These are phyloP conservation scores for Helicoverpa armigera DNA, from an alignment of 1,140 invertebrate genomes.

Conservation along the genomic window DNA sequence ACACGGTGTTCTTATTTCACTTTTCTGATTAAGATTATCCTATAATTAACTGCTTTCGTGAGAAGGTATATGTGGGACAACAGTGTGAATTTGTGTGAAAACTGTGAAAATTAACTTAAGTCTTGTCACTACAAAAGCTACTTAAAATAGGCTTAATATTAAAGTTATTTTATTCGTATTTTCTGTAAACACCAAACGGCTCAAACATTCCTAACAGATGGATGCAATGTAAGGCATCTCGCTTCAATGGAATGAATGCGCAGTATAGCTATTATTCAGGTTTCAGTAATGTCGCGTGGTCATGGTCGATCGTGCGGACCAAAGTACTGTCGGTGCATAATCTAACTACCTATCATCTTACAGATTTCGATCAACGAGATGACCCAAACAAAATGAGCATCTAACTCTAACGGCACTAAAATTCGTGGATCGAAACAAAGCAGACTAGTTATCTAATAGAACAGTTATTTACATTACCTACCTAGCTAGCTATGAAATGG, in stretches of 20 bases:
- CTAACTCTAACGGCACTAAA: conserved; percentile 57
- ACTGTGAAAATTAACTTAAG: background rate
- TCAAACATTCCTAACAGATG: conserved; percentile 1
- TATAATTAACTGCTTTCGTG: too few relatives aligned
- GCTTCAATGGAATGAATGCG: conserved; percentile 30
- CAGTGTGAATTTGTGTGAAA: background rate
- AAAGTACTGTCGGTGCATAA: conserved; percentile 38
- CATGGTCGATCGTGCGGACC: conserved; percentile 40
- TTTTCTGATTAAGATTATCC: too few relatives aligned
- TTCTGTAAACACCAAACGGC: background rate
- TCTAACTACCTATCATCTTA: conserved; percentile 40
- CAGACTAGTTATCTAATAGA: conserved; percentile 58
- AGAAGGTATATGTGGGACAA: background rate
- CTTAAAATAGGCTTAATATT: conserved; percentile 12
- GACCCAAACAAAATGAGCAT: conserved; percentile 39
- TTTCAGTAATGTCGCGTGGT: conserved; percentile 5
- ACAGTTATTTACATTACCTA: conserved; percentile 66
- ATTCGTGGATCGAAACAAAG: conserved; percentile 59
- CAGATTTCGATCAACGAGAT: conserved; percentile 38
- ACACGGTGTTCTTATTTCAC: too few relatives aligned
- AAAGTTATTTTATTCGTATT: conserved; percentile 13
- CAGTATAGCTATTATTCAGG: conserved; percentile 22
- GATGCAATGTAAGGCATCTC: conserved; percentile 16
- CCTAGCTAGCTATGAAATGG: conserved; percentile 52
- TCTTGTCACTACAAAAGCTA: conserved; percentile 16